phyloP scores from a whole-genome alignment of 1,140 invertebrate species.

The Grapholita molesta region DNA sequence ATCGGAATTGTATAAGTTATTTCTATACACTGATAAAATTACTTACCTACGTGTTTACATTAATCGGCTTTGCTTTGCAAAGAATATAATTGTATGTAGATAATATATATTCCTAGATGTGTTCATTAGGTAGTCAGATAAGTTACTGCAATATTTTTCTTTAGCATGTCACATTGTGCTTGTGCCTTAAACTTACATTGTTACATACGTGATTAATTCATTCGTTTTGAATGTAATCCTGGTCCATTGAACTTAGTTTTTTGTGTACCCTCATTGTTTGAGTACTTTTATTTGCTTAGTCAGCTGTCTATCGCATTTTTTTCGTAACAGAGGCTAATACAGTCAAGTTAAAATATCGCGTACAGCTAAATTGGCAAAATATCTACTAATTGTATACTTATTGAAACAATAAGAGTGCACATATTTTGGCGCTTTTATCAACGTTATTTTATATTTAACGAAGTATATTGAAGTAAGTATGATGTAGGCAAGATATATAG shows the following conservation, averaged over 20 bases:
- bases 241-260: background rate
- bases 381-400: too few species aligned
- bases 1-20: too few species aligned
- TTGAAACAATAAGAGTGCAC: too few species aligned
- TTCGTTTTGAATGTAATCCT: background rate
- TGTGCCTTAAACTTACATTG: background rate
- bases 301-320: background rate
- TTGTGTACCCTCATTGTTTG: conserved; percentile 12
- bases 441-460: too few species aligned
- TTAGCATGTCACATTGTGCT: background rate
- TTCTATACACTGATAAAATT: too few species aligned
- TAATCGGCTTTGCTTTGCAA: background rate
- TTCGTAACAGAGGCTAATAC: background rate
- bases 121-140: background rate
- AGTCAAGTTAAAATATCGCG: background rate
- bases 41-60: too few species aligned
- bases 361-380: background rate
- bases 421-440: too few species aligned
- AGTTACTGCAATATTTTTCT: background rate
- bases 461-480: too few species aligned
- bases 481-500: too few species aligned
- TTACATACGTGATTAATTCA: conserved; percentile 1
- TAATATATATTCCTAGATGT: background rate
- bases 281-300: conserved; percentile 13
- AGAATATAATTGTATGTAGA: background rate